phyloP scores from a whole-genome alignment of 2,797 vertebrate species.

The Silurus aristotelis region DNA sequence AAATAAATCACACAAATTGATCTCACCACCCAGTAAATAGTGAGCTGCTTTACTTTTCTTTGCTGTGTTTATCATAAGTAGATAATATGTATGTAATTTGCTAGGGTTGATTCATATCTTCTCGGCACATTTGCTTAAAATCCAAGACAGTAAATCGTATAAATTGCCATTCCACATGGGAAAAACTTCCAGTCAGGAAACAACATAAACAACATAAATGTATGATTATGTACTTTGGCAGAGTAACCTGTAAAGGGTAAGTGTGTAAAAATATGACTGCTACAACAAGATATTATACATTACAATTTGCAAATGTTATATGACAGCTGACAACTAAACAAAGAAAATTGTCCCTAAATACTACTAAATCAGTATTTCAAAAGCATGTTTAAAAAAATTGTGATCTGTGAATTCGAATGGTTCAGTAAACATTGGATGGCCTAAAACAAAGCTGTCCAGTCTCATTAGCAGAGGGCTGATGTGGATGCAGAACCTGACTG shows the following conservation, averaged over 20 bases:
- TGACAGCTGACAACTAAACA: background rate
- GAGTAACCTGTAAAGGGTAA: background rate
- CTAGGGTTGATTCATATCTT: background rate
- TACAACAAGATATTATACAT: background rate
- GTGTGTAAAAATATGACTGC: background rate
- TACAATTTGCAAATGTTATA: background rate
- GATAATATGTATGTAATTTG: background rate
- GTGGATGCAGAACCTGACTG: slow-evolving; percentile 17
- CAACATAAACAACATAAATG: background rate
- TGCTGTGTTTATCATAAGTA: background rate
- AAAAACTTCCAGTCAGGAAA: background rate
- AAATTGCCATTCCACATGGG: background rate
- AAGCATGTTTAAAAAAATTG: background rate
- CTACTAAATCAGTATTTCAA: background rate
- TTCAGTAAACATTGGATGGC: background rate
- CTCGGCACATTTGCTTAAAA: slow-evolving; percentile 1
- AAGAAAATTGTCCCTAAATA: background rate
- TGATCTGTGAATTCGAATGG: background rate
- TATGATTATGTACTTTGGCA: background rate
- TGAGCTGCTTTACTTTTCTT: background rate
- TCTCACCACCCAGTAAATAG: background rate
- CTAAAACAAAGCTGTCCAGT: slow-evolving; percentile 18
- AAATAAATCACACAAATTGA: background rate
- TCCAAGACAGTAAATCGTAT: background rate
- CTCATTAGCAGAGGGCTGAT: slow-evolving; percentile 10